Conservation (phyloP, 1,140 invertebrate genomes). For the Polyergus mexicanus region DNA sequence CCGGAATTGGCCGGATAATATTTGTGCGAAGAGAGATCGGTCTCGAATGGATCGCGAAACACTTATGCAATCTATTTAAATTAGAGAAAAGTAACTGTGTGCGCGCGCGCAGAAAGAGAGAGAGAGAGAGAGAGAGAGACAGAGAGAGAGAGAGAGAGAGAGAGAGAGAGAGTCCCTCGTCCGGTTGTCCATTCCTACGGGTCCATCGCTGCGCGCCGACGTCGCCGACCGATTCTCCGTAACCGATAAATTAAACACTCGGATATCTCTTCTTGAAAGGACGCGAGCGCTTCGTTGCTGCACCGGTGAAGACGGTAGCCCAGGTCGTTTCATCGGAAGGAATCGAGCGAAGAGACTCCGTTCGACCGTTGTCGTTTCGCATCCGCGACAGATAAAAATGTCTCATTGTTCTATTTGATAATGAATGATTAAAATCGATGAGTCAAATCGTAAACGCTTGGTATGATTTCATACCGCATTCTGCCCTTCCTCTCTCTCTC, state of each 20-base stretch:
- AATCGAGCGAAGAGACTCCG: conserved; percentile 24
- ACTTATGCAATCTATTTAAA: conserved; percentile 58
- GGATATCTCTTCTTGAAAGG: conserved; percentile 78
- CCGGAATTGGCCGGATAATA: neutral
- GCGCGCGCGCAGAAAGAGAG: conserved; percentile 11
- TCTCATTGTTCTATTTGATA: conserved; percentile 20
- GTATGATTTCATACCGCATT: neutral
- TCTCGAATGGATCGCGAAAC: conserved; percentile 18
- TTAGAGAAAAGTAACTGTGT: conserved; percentile 41
- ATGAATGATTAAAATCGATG: conserved; percentile 45
- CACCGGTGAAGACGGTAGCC: neutral
- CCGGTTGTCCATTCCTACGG: conserved; percentile 2
- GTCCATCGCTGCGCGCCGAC: conserved; percentile 30
- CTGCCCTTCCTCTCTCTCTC: too few relatives aligned
- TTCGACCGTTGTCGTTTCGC: neutral
- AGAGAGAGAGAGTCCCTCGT: neutral
- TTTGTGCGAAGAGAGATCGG: conserved; percentile 9
- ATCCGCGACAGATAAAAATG: conserved; percentile 4
- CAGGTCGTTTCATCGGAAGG: conserved; percentile 6
- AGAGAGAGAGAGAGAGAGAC: too few relatives aligned
- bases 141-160: too few relatives aligned
- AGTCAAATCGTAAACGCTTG: conserved; percentile 35
- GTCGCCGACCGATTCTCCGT: conserved; percentile 70
- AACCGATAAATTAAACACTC: conserved; percentile 78
- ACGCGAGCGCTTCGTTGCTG: conserved; percentile 33